These are phyloP conservation scores for Tenthredo scrophulariae DNA, from an alignment of 2,888 invertebrate species.

Conservation along the genomic window DNA sequence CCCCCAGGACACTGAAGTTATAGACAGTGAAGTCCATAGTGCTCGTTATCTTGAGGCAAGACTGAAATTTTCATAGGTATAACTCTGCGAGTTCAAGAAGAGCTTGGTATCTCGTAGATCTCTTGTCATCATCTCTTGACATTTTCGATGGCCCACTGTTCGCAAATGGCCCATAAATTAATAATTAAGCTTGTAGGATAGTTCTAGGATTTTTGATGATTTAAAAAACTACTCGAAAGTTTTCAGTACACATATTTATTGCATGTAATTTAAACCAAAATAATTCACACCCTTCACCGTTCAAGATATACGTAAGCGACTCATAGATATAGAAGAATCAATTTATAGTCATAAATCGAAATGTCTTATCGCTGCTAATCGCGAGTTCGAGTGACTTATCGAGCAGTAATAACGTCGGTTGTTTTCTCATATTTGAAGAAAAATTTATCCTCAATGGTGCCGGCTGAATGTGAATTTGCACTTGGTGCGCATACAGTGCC, in stretches of 20 bases:
- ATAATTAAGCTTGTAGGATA: background rate
- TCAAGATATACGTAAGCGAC: background rate
- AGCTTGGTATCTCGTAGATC: too few species aligned
- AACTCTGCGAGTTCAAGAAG: too few species aligned
- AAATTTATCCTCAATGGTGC: background rate
- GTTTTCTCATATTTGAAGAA: background rate
- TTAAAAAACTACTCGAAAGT: background rate
- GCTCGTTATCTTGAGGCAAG: too few species aligned
- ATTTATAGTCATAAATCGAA: background rate
- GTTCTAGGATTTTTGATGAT: background rate
- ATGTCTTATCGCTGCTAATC: background rate
- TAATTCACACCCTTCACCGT: background rate
- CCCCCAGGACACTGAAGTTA: slow-evolving; percentile 86
- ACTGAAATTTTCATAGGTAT: too few species aligned
- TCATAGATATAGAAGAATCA: background rate
- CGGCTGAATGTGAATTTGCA: background rate
- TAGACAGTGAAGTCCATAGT: slow-evolving; percentile 80
- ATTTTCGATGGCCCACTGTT: too few species aligned
- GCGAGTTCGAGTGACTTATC: background rate
- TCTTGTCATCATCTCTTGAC: too few species aligned
- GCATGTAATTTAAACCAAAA: background rate
- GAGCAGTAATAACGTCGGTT: background rate
- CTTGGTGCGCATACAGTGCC: slow-evolving; percentile 79
- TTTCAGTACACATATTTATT: background rate
- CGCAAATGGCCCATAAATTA: too few species aligned